These are phyloP conservation scores for Adineta ricciae DNA, from an alignment of 2,888 invertebrate genomes.

Conservation along the genomic window DNA sequence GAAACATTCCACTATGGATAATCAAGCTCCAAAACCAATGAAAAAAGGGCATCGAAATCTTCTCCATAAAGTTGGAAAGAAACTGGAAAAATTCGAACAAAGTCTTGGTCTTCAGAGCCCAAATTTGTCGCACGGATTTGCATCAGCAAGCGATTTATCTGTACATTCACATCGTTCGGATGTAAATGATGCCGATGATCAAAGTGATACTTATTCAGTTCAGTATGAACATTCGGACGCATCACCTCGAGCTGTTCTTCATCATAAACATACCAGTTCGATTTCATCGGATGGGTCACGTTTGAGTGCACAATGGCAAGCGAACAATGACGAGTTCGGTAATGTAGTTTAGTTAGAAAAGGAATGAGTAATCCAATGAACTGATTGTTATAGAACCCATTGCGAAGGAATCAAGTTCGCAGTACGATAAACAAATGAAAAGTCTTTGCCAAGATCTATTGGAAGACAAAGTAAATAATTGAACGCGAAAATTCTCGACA, in stretches of 20 bases:
- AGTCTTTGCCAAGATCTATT: background rate
- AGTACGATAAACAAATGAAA: background rate
- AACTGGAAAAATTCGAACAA: background rate
- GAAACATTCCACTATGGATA: background rate
- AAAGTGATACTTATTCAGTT: background rate
- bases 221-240: background rate
- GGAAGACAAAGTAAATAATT: background rate
- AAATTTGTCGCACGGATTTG: background rate
- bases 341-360: background rate
- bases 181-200: background rate
- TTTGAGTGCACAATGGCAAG: too few species aligned
- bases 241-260: background rate
- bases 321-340: background rate
- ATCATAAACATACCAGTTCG: background rate
- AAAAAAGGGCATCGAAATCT: background rate
- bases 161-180: too few species aligned
- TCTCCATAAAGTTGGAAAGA: background rate
- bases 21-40: background rate
- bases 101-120: background rate
- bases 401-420: background rate
- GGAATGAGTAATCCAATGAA: too few species aligned
- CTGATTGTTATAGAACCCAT: background rate
- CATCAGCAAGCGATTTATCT: background rate
- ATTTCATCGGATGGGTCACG: background rate
- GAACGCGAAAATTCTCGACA: background rate